Conservation (phyloP, 1,140 invertebrate species). For the Drosophila pandora region DNA sequence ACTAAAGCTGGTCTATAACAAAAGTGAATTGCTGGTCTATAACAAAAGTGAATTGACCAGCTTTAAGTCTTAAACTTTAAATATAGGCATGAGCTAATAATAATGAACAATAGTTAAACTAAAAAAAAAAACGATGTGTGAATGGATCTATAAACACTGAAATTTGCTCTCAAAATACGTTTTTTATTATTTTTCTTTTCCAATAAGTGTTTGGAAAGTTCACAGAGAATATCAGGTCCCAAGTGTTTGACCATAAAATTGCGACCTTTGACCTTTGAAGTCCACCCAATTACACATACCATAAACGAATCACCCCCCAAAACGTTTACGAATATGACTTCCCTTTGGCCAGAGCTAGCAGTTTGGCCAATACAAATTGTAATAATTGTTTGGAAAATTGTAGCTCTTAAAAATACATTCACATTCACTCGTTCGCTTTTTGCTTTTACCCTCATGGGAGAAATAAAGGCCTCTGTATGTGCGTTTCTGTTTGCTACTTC, state of each 20-base stretch:
- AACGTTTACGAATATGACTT: conserved; percentile 15
- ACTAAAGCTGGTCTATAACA: too few relatives aligned
- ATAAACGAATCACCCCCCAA: conserved; percentile 1
- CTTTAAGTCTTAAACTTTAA: too few relatives aligned
- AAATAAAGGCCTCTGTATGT: conserved; percentile 42
- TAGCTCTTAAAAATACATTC: conserved; percentile 73
- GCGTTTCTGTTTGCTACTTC: conserved; percentile 59
- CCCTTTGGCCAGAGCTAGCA: conserved; percentile 31
- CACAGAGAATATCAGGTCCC: neutral
- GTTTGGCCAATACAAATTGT: conserved; percentile 65
- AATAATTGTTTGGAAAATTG: conserved; percentile 80
- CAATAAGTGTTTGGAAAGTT: neutral
- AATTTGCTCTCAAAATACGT: neutral
- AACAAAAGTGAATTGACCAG: too few relatives aligned
- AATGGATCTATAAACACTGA: neutral
- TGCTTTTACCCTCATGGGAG: conserved; percentile 38
- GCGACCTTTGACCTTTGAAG: conserved; percentile 25
- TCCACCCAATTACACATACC: conserved; percentile 17
- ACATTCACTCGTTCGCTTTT: conserved; percentile 37
- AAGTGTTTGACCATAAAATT: neutral
- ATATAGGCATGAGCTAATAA: too few relatives aligned
- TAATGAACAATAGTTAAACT: too few relatives aligned
- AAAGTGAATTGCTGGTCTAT: too few relatives aligned
- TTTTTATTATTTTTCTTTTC: conserved; percentile 2
- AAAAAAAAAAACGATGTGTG: neutral